These are phyloP conservation scores for Thalassophryne amazonica DNA, from an alignment of 2,797 vertebrate species.

Conservation along the genomic window DNA sequence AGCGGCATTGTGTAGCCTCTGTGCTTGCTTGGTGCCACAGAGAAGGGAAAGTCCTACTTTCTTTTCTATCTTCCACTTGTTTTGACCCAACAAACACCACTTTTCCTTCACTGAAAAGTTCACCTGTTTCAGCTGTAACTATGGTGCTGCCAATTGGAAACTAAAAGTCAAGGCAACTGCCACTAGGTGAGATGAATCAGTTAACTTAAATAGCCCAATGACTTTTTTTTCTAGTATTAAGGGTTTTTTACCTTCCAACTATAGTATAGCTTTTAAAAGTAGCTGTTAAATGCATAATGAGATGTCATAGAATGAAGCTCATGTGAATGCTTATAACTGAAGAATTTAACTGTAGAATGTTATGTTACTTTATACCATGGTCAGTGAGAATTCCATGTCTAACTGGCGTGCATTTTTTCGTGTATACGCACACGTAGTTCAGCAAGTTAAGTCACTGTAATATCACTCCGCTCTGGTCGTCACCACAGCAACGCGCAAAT, in stretches of 20 bases:
- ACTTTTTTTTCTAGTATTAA: constrained; percentile 35
- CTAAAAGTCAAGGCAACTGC: constrained; percentile 19
- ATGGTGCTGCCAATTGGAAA: constrained; percentile 13
- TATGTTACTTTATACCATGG: too few species aligned
- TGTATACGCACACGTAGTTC: too few species aligned
- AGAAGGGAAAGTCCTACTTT: constrained; percentile 46
- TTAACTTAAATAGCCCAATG: constrained; percentile 33
- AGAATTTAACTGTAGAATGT: too few species aligned
- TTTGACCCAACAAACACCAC: constrained; percentile 19
- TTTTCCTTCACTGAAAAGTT: constrained; percentile 32
- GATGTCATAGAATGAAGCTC: too few species aligned
- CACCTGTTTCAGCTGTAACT: constrained; percentile 47
- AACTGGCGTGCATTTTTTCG: too few species aligned
- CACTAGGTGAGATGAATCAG: neutral
- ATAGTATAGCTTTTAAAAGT: too few species aligned
- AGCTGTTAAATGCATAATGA: too few species aligned
- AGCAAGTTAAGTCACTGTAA: too few species aligned
- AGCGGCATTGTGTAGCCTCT: constrained; percentile 62
- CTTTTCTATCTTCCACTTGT: constrained; percentile 47
- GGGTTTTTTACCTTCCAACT: constrained; percentile 1
- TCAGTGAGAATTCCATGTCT: too few species aligned
- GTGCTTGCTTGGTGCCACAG: constrained; percentile 55
- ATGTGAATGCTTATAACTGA: too few species aligned
- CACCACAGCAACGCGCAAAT: too few species aligned
- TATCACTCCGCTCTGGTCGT: too few species aligned